Evolutionary conservation across 2,797 vertebrate species (phyloP).

Genomic region (Mallotus villosus): DNA sequence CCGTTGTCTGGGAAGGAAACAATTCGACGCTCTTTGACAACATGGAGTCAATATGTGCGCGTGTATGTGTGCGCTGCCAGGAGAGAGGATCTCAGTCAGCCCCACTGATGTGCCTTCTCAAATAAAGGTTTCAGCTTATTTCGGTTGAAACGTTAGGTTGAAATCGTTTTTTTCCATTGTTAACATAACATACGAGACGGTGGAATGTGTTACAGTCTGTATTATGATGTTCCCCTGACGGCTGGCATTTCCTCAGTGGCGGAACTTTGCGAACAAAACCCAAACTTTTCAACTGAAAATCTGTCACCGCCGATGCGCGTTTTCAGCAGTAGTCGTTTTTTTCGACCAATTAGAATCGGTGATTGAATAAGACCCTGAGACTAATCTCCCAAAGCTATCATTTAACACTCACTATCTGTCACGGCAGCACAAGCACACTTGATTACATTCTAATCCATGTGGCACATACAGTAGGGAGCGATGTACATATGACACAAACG

Average conservation of each 20-base stretch:
- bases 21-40: neutral
- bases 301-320: neutral
- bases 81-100: neutral
- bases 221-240: no score
- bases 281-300: neutral
- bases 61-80: neutral
- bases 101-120: neutral
- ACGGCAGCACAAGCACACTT: slow-evolving; percentile 10
- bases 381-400: slow-evolving; percentile 2
- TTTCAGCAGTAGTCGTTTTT: neutral
- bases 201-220: neutral
- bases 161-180: no score
- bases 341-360: slow-evolving; percentile 2
- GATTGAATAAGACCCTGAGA: neutral
- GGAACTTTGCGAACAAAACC: neutral
- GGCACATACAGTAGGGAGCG: neutral
- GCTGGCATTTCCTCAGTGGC: neutral
- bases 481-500: neutral
- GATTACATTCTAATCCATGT: slow-evolving; percentile 5
- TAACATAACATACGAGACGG: no score
- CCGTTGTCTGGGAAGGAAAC: neutral
- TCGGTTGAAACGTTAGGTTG: no score
- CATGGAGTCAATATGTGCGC: neutral
- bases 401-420: slow-evolving; percentile 15
- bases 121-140: no score